phyloP scores from a whole-genome alignment of 2,888 invertebrate species.

The Drosophila kanekoi region DNA sequence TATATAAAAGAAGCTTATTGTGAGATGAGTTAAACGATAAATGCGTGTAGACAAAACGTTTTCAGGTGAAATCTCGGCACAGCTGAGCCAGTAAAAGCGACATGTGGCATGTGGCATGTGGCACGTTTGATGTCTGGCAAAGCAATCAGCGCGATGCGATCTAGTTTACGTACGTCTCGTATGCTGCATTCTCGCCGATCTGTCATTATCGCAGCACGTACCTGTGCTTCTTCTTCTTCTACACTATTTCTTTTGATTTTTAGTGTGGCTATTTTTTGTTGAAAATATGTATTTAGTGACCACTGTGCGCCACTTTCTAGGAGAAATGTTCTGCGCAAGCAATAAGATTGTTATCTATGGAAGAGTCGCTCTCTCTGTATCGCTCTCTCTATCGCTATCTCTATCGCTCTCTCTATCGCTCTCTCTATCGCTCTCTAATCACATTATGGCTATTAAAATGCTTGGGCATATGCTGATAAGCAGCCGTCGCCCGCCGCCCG shows the following conservation, averaged over 20 bases:
- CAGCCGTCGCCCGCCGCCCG: too few species aligned
- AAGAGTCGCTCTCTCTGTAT: too few species aligned
- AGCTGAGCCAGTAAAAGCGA: constrained; percentile 4
- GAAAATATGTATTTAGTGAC: constrained; percentile 6
- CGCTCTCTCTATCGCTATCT: constrained; percentile 3
- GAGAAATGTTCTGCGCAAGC: constrained; percentile 19
- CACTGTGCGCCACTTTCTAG: constrained; percentile 45
- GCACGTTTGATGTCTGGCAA: neutral
- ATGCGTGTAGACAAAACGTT: neutral
- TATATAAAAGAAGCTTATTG: neutral
- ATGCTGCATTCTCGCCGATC: constrained; percentile 32
- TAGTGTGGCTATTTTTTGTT: neutral
- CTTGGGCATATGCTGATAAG: constrained; percentile 23
- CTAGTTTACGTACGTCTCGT: constrained; percentile 40
- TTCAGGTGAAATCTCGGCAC: constrained; percentile 14
- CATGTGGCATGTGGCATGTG: neutral
- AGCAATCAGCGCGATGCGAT: constrained; percentile 37
- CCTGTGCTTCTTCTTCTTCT: neutral
- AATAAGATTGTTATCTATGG: constrained; percentile 36
- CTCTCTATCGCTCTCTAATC: constrained; percentile 28
- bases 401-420: too few species aligned
- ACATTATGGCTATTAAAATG: constrained; percentile 26
- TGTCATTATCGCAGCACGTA: constrained; percentile 46
- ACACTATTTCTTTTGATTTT: neutral
- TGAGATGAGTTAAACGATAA: constrained; percentile 9